Evolutionary conservation across 2,888 invertebrate species (phyloP).

Genomic region (Campoplex nolae): DNA sequence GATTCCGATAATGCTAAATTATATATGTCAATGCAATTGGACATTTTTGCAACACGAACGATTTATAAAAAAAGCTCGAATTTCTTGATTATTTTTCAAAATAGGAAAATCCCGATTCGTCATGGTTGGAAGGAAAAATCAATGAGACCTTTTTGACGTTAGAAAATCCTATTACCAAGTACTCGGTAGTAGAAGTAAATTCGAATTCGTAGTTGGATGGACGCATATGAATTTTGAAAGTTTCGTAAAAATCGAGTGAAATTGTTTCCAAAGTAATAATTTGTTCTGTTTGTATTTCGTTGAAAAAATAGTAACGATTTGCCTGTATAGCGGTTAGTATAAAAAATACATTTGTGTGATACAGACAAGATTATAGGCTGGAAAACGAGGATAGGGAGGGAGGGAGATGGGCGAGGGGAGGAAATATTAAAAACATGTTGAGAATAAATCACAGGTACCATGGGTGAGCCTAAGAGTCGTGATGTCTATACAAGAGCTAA

Average conservation of each 20-base stretch:
- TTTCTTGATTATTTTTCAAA: not conserved
- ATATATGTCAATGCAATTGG: not conserved
- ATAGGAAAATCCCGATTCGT: too few species aligned
- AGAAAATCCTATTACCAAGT: not conserved
- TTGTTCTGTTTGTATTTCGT: constrained; percentile 8
- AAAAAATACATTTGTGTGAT: constrained; percentile 71
- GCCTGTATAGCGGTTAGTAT: constrained; percentile 70
- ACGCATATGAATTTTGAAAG: not conserved
- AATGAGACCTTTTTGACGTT: not conserved
- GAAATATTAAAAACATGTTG: constrained; percentile 40
- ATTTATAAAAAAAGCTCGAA: not conserved
- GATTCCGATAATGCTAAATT: not conserved
- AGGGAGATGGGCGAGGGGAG: not conserved
- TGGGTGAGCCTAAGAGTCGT: constrained; percentile 48
- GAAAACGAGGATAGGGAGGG: not conserved
- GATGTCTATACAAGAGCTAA: constrained; percentile 37
- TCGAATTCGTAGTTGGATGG: too few species aligned
- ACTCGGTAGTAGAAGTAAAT: not conserved
- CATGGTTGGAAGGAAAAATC: too few species aligned
- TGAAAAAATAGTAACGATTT: constrained; percentile 40
- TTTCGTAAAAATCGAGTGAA: not conserved
- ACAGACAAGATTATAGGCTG: constrained; percentile 35
- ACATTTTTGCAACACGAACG: not conserved
- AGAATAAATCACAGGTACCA: constrained; percentile 65
- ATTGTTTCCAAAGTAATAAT: not conserved